These are phyloP conservation scores for Lepetodrilus schrolli DNA, from an alignment of 2,888 invertebrate genomes.

Conservation along the genomic window DNA sequence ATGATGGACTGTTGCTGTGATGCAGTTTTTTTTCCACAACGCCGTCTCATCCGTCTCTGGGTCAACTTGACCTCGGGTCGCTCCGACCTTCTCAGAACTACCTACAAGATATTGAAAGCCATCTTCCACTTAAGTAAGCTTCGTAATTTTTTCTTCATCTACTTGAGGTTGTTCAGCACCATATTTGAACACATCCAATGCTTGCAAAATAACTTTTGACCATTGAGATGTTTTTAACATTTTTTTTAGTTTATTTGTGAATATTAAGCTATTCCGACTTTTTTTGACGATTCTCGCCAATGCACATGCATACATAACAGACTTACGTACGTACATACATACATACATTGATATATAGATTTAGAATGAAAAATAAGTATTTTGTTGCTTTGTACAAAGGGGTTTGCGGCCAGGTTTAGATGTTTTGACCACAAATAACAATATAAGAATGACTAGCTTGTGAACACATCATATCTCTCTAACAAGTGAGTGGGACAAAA, in stretches of 20 bases:
- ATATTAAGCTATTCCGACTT: conserved; percentile 16
- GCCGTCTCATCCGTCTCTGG: not conserved
- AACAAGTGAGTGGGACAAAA: conserved; percentile 27
- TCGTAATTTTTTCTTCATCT: not conserved
- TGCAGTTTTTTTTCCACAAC: not conserved
- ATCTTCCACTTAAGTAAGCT: not conserved
- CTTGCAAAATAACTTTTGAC: conserved; percentile 6
- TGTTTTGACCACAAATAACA: not conserved
- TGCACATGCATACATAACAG: conserved; percentile 2
- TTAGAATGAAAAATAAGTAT: conserved; percentile 27
- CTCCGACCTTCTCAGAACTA: not conserved
- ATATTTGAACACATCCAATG: conserved; percentile 26
- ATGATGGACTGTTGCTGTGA: conserved; percentile 9
- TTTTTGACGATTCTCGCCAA: conserved; percentile 1
- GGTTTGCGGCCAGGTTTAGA: not conserved
- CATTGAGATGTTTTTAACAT: conserved; percentile 24
- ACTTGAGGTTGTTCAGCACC: conserved; percentile 21
- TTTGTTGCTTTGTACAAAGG: conserved; percentile 11
- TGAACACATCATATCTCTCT: conserved; percentile 25
- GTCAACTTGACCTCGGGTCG: too few species aligned
- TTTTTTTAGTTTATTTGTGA: conserved; percentile 14
- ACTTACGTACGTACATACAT: conserved; percentile 8
- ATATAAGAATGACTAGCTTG: conserved; percentile 29
- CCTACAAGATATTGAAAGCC: not conserved
- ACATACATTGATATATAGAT: too few species aligned